A percentile compares a stretch with the other conserved stretches of the same genome.
phyloP scores from a whole-genome alignment of 2,888 invertebrate genomes.

The Pristionchus japonicus region DNA sequence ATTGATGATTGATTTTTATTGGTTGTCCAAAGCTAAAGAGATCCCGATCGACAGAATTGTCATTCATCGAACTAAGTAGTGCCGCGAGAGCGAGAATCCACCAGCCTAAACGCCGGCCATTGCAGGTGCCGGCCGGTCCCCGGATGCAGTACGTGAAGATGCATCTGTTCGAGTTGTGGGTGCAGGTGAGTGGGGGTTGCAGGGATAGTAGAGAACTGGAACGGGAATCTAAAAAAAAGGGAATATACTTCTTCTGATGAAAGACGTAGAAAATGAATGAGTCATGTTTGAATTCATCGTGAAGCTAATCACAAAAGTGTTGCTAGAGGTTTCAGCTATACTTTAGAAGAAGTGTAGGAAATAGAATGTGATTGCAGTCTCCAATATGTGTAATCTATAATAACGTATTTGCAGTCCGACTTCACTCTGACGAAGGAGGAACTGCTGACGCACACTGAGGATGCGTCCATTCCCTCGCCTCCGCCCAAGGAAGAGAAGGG shows the following conservation, averaged over 20 bases:
- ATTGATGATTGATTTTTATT: too few species aligned
- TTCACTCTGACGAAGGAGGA: background rate
- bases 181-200: constrained; percentile 51
- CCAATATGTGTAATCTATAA: too few species aligned
- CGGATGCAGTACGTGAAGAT: constrained; percentile 54
- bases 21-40: too few species aligned
- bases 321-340: too few species aligned
- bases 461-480: background rate
- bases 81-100: too few species aligned
- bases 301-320: too few species aligned
- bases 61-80: background rate
- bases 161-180: constrained; percentile 67
- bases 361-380: background rate
- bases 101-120: background rate
- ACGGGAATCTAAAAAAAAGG: too few species aligned
- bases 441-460: background rate
- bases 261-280: too few species aligned
- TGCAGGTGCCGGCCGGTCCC: constrained; percentile 57
- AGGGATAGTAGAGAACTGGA: background rate
- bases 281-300: too few species aligned
- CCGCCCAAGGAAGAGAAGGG: background rate
- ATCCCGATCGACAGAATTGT: background rate
- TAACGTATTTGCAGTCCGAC: background rate
- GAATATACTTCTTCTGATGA: too few species aligned
- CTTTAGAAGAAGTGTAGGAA: too few species aligned